Conservation (phyloP, 2,797 vertebrate genomes). For the Ctenochaetus hawaiiensis region DNA sequence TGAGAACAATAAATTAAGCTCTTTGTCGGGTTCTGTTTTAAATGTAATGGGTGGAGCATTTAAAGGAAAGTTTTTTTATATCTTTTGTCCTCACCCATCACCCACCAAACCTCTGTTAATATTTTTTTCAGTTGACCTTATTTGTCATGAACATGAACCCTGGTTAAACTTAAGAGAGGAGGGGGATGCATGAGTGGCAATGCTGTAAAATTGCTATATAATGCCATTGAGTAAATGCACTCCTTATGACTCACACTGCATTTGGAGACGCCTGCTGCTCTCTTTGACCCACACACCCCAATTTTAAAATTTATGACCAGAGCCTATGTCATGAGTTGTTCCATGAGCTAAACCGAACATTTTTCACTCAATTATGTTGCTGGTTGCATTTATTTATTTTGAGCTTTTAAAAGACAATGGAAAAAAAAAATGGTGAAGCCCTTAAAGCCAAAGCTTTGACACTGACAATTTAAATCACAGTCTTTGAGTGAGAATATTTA, state of each 20-base stretch:
- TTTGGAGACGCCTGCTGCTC: constrained; percentile 30
- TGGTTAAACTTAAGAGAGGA: constrained; percentile 55
- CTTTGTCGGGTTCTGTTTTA: constrained; percentile 55
- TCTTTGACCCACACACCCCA: constrained; percentile 22
- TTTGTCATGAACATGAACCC: constrained; percentile 75
- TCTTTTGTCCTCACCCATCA: constrained; percentile 32
- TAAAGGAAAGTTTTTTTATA: constrained; percentile 47
- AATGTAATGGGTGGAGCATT: constrained; percentile 42
- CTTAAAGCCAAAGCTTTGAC: constrained; percentile 47
- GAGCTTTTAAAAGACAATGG: constrained; percentile 31
- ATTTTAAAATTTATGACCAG: constrained; percentile 46
- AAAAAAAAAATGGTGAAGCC: constrained; percentile 44
- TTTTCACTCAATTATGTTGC: no score
- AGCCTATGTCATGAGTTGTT: constrained; percentile 2
- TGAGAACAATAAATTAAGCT: constrained; percentile 70
- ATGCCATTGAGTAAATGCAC: constrained; percentile 65
- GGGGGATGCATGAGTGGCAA: constrained; percentile 51
- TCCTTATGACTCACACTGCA: constrained; percentile 57
- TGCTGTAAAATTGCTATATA: constrained; percentile 59
- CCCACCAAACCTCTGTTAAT: constrained; percentile 22
- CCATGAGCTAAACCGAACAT: constrained; percentile 14
- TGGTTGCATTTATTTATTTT: constrained; percentile 15
- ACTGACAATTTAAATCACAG: constrained; percentile 70
- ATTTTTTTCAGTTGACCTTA: constrained; percentile 53
- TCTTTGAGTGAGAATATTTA: constrained; percentile 8